phyloP scores from a whole-genome alignment of 1,140 invertebrate genomes.

The Zaprionus ghesquierei region DNA sequence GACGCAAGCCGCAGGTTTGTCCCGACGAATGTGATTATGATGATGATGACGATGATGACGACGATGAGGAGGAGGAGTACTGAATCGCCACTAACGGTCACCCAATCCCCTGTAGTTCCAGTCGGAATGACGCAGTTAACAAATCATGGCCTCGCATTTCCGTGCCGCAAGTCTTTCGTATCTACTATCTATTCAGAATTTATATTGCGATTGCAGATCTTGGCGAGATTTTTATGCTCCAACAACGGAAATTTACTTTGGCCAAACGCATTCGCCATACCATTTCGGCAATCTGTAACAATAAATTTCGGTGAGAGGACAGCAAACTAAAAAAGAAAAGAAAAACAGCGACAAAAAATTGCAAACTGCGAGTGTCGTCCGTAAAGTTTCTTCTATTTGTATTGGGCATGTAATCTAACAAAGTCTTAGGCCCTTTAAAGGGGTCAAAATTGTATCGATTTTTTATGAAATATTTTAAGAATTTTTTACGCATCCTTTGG shows the following conservation, averaged over 20 bases:
- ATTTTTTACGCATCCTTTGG: no score
- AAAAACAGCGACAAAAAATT: background rate
- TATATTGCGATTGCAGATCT: conserved; percentile 31
- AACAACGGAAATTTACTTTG: conserved; percentile 29
- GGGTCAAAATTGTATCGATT: no score
- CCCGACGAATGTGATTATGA: background rate
- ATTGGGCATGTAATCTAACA: no score
- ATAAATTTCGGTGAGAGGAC: conserved; percentile 42
- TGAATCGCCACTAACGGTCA: background rate
- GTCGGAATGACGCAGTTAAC: conserved; percentile 13
- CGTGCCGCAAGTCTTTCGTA: background rate
- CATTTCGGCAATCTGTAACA: conserved; percentile 44
- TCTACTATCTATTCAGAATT: conserved; percentile 31
- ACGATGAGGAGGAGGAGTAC: background rate
- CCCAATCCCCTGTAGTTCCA: background rate
- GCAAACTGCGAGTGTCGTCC: conserved; percentile 4
- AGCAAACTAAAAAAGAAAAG: conserved; percentile 1
- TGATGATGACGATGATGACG: background rate
- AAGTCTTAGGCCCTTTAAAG: no score
- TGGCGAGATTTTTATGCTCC: conserved; percentile 28
- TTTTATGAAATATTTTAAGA: no score
- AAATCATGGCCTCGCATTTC: conserved; percentile 41
- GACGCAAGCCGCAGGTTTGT: background rate
- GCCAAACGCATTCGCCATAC: conserved; percentile 8
- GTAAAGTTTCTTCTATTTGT: background rate